Percentiles rank a stretch among this genome's conserved stretches.
These are phyloP conservation scores for Platalea minor DNA, from an alignment of 2,797 vertebrate genomes.

Conservation along the genomic window DNA sequence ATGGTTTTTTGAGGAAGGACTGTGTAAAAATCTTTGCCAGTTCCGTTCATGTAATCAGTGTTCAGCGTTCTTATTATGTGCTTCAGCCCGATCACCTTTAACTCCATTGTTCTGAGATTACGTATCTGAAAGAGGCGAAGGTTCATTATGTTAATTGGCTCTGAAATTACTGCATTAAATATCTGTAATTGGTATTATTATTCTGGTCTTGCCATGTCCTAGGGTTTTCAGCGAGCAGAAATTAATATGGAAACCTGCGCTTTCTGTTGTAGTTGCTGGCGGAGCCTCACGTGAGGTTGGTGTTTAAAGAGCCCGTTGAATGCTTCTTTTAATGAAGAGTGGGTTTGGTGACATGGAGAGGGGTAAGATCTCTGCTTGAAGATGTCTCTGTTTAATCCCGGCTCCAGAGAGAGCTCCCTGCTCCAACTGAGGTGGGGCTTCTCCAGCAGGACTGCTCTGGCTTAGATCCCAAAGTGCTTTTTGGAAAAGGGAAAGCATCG, in stretches of 20 bases:
- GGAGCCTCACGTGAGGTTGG: not conserved
- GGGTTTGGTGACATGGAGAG: not conserved
- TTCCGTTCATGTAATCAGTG: not conserved
- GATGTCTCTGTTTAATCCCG: not conserved
- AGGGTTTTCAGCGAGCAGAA: not conserved
- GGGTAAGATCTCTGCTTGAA: not conserved
- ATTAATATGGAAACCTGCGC: not conserved
- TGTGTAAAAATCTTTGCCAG: not conserved
- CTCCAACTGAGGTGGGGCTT: fast-evolving
- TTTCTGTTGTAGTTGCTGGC: not conserved
- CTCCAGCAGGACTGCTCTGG: not conserved
- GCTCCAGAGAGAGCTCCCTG: not conserved
- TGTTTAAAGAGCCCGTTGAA: not conserved
- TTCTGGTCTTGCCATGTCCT: not conserved
- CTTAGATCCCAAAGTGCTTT: not conserved
- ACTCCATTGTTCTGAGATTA: not conserved
- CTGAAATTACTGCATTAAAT: slow-evolving; percentile 32
- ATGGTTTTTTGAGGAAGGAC: not conserved
- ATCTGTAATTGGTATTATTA: slow-evolving; percentile 15
- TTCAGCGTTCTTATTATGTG: not conserved
- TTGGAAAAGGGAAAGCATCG: not conserved
- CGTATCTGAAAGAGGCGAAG: not conserved
- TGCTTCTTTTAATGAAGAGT: not conserved
- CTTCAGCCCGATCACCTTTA: not conserved
- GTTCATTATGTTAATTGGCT: slow-evolving; percentile 43